Evolutionary conservation across 2,888 invertebrate species (phyloP).

Genomic region (Himalopsyche anomala): DNA sequence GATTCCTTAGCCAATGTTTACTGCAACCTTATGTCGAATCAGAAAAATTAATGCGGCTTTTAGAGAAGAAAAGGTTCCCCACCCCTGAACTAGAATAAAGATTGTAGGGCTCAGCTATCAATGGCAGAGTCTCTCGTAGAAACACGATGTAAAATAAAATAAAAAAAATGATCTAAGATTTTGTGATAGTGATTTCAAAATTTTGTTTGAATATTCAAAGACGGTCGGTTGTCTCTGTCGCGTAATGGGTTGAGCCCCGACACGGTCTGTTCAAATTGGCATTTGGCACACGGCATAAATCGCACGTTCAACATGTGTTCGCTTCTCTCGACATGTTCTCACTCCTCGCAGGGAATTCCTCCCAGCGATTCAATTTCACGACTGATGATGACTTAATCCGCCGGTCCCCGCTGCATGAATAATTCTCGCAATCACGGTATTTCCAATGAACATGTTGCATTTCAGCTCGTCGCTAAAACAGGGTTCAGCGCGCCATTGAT

Average conservation of each 20-base stretch:
- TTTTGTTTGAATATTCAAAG: too few species aligned
- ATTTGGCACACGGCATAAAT: slow-evolving; percentile 26
- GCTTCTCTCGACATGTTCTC: slow-evolving; percentile 15
- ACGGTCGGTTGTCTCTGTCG: neutral
- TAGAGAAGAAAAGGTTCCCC: too few species aligned
- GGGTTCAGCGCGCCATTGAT: neutral
- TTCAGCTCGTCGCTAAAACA: slow-evolving; percentile 16
- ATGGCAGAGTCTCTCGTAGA: too few species aligned
- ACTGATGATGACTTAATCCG: slow-evolving; percentile 26
- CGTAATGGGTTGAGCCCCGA: neutral
- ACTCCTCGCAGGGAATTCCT: slow-evolving; percentile 9
- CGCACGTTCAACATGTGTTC: slow-evolving; percentile 25
- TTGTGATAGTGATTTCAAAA: too few species aligned
- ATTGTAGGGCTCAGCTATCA: too few species aligned
- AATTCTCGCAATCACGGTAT: slow-evolving; percentile 16
- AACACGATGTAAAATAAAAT: too few species aligned
- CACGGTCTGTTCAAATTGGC: slow-evolving; percentile 14
- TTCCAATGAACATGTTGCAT: slow-evolving; percentile 4
- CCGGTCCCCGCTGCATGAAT: neutral
- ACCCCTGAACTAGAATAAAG: too few species aligned
- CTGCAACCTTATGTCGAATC: too few species aligned
- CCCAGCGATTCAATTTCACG: slow-evolving; percentile 22
- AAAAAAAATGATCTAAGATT: too few species aligned
- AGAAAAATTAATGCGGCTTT: too few species aligned
- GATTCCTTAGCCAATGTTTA: too few species aligned